These are phyloP conservation scores for Lordiphosa clarofinis DNA, from an alignment of 1,140 invertebrate species.

Conservation along the genomic window DNA sequence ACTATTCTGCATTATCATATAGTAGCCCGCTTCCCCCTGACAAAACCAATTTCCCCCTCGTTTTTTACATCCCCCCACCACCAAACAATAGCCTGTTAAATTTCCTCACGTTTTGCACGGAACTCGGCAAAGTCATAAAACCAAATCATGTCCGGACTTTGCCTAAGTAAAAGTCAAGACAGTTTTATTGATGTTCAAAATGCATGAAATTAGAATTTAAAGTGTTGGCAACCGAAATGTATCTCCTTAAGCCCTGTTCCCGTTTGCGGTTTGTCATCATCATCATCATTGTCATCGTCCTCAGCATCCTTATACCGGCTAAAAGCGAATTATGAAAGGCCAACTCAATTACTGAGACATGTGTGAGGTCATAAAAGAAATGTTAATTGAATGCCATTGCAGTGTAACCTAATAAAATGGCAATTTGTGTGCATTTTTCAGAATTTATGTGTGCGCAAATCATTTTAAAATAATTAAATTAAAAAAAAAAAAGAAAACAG, in stretches of 20 bases:
- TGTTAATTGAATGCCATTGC: conserved; percentile 62
- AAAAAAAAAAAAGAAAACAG: not conserved
- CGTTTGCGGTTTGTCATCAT: conserved; percentile 21
- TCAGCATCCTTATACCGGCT: no score
- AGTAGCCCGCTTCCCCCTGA: no score
- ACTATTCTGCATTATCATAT: no score
- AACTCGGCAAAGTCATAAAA: conserved; percentile 50
- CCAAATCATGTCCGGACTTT: conserved; percentile 52
- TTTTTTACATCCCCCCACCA: conserved; percentile 14
- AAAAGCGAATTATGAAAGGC: conserved; percentile 29
- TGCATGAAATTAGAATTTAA: conserved; percentile 77
- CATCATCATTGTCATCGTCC: not conserved
- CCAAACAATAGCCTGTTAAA: conserved; percentile 28
- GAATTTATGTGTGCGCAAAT: conserved; percentile 52
- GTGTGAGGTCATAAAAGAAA: conserved; percentile 43
- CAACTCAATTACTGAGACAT: conserved; percentile 48
- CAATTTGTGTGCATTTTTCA: conserved; percentile 47
- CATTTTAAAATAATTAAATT: conserved; percentile 77
- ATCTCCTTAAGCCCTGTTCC: conserved; percentile 7
- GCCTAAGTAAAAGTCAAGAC: conserved; percentile 35
- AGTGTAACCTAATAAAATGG: conserved; percentile 65
- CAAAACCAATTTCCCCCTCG: conserved; percentile 6
- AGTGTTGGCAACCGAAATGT: conserved; percentile 53
- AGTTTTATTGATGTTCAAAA: conserved; percentile 74
- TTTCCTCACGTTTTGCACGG: conserved; percentile 58